phyloP scores from a whole-genome alignment of 2,113 vertebrate genomes.

The Struthio camelus region DNA sequence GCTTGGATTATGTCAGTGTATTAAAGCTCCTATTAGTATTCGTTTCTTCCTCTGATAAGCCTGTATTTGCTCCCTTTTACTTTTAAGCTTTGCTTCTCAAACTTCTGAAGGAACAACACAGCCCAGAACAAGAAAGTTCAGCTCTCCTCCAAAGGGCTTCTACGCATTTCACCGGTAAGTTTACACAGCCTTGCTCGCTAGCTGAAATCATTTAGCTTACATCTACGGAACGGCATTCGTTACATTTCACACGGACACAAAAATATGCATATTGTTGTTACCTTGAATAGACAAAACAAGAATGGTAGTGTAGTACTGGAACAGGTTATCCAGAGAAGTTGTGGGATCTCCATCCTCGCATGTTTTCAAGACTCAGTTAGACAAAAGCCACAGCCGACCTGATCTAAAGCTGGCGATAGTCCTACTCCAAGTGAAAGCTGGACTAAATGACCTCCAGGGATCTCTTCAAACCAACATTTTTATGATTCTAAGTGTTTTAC shows the following conservation, averaged over 20 bases:
- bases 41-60: not conserved
- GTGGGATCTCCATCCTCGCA: not conserved
- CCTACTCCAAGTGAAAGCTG: accelerated
- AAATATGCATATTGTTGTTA: not conserved
- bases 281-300: not conserved
- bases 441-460: not conserved
- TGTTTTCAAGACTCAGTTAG: not conserved
- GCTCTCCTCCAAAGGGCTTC: not conserved
- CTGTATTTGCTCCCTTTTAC: not conserved
- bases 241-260: not conserved
- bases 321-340: not conserved
- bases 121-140: not conserved
- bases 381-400: not conserved
- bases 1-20: not conserved
- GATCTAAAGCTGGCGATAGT: not conserved
- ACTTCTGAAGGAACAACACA: not conserved
- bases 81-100: not conserved
- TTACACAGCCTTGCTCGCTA: not conserved
- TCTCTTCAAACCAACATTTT: not conserved
- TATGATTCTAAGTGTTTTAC: constrained; percentile 56
- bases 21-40: not conserved
- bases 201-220: not conserved
- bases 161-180: not conserved
- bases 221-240: not conserved
- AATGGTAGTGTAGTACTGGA: not conserved